These are phyloP conservation scores for Eunapius fragilis DNA, from an alignment of 37 sponge, comb jelly and placozoan species.

Conservation along the genomic window DNA sequence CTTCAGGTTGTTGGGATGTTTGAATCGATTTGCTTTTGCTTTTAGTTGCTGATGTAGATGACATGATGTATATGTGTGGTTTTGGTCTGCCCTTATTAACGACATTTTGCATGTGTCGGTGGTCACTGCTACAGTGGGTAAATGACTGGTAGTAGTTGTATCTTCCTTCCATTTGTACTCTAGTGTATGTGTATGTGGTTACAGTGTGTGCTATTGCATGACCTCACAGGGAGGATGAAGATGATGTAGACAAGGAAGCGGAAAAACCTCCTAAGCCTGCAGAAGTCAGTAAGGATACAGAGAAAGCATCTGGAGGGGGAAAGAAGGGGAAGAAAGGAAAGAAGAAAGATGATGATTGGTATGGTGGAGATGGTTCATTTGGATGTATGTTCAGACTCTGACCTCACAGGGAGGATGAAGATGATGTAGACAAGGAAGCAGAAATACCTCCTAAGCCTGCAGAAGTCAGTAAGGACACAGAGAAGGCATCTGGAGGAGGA, in stretches of 20 bases:
- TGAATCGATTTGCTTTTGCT: too few relatives aligned
- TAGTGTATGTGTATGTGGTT: not conserved
- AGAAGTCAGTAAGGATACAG: not conserved
- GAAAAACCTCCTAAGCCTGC: not conserved
- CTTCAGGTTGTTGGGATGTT: too few relatives aligned
- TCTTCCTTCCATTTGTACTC: not conserved
- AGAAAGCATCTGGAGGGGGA: not conserved
- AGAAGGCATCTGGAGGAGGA: slow-evolving; percentile 8
- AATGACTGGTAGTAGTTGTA: too few relatives aligned
- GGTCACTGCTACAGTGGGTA: too few relatives aligned
- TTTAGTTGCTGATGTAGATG: too few relatives aligned
- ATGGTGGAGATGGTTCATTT: not conserved
- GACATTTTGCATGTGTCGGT: too few relatives aligned
- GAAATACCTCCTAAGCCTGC: not conserved
- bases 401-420: not conserved
- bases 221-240: not conserved
- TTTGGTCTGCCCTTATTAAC: too few relatives aligned
- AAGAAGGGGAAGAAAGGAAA: slow-evolving; percentile 2
- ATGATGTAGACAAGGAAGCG: not conserved
- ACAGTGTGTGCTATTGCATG: too few relatives aligned
- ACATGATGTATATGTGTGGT: too few relatives aligned
- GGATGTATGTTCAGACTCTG: not conserved
- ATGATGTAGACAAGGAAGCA: not conserved
- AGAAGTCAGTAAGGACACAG: not conserved
- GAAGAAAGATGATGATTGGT: slow-evolving; percentile 11